Percentiles rank a stretch among this genome's conserved stretches.
Evolutionary conservation across 2,113 vertebrate genomes (phyloP).

Genomic region (Paracanthobrama guichenoti): DNA sequence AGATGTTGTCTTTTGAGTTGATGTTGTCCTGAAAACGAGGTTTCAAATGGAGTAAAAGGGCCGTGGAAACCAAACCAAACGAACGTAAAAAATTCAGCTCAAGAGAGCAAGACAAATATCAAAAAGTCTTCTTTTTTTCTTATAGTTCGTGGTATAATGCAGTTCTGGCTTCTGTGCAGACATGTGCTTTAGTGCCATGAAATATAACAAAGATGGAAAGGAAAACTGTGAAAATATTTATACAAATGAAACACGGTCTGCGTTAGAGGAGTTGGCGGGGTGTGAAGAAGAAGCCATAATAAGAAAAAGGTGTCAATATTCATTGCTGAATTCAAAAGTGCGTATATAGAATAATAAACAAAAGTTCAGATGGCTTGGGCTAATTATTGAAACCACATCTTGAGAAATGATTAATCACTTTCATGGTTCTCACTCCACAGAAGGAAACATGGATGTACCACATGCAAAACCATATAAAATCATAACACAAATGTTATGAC

Average conservation of each 20-base stretch:
- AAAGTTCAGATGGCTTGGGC: constrained; percentile 62
- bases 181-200: constrained; percentile 70
- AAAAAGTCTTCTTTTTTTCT: constrained; percentile 66
- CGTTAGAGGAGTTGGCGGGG: constrained; percentile 58
- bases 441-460: constrained; percentile 31
- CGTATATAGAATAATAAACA: constrained; percentile 62
- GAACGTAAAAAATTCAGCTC: constrained; percentile 21
- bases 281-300: constrained; percentile 61
- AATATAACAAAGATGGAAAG: constrained; percentile 70
- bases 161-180: constrained; percentile 67
- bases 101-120: constrained; percentile 52
- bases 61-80: constrained; percentile 30
- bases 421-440: constrained; percentile 1
- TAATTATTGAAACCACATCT: constrained; percentile 63
- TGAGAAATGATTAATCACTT: constrained; percentile 26
- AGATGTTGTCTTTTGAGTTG: background rate
- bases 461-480: background rate
- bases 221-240: constrained; percentile 78
- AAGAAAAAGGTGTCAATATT: constrained; percentile 69
- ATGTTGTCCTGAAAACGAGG: background rate
- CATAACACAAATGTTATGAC: constrained; percentile 8
- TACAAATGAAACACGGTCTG: constrained; percentile 70
- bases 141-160: constrained; percentile 72
- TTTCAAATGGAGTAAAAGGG: constrained; percentile 3
- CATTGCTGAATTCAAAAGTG: constrained; percentile 56